Evolutionary conservation across 92 coral and sea anemone genomes (phyloP).

Genomic region (Palythoa grandis): DNA sequence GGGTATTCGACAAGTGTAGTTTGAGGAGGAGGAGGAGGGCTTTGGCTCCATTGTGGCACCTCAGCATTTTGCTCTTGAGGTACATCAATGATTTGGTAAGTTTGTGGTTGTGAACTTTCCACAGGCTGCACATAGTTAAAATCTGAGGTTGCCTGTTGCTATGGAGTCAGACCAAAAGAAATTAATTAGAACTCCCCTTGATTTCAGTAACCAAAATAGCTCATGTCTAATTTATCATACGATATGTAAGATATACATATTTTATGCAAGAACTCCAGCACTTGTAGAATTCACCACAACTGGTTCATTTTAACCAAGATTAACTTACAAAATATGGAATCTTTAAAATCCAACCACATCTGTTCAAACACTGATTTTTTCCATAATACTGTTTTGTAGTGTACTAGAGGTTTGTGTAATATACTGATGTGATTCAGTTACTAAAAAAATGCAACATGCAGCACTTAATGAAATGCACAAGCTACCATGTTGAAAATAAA

Average conservation of each 20-base stretch:
- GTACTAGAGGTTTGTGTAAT: not conserved
- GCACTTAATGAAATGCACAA: no score
- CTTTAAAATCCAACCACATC: conserved; percentile 12
- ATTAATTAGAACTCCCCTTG: conserved; percentile 25
- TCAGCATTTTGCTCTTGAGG: conserved; percentile 54
- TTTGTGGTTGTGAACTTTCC: conserved; percentile 40
- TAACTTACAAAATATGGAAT: not conserved
- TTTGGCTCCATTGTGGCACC: conserved; percentile 49
- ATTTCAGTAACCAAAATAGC: conserved; percentile 2
- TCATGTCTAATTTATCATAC: not conserved
- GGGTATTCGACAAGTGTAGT: conserved; percentile 32
- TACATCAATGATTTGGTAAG: conserved; percentile 48
- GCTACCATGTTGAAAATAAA: no score
- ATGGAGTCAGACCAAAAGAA: conserved; percentile 49
- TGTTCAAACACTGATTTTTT: not conserved
- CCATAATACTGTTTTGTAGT: not conserved
- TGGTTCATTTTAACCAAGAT: not conserved
- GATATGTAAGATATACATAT: not conserved
- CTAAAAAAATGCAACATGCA: no score
- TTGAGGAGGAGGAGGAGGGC: conserved; percentile 50
- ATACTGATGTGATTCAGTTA: not conserved
- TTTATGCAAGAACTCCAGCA: not conserved
- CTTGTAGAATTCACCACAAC: conserved; percentile 28
- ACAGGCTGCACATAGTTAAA: conserved; percentile 47
- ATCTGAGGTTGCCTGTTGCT: conserved; percentile 48